phyloP scores from a whole-genome alignment of 1,140 invertebrate species.

The Trachelipus rathkii region DNA sequence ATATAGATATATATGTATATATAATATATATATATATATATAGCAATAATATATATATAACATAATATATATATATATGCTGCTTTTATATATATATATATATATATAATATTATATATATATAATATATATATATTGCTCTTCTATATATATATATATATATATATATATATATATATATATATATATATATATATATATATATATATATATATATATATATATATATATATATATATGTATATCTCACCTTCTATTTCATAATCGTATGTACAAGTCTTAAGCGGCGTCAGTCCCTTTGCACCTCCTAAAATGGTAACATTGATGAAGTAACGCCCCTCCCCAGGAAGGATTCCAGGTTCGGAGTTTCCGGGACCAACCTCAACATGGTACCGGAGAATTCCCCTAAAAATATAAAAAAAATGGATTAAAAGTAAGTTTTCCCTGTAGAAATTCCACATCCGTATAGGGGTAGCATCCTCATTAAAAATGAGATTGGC shows the following conservation, averaged over 20 bases:
- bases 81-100: background rate
- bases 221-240: slow-evolving; percentile 7
- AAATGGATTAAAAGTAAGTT: too few relatives aligned
- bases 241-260: background rate
- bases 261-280: slow-evolving; percentile 5
- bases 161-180: slow-evolving; percentile 5
- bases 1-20: too few relatives aligned
- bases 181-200: slow-evolving; percentile 5
- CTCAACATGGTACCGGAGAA: background rate
- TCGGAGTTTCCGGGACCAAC: background rate
- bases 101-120: slow-evolving; percentile 9
- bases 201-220: slow-evolving; percentile 8
- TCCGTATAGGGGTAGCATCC: too few relatives aligned
- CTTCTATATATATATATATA: slow-evolving; percentile 1
- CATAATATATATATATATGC: slow-evolving; percentile 12
- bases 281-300: background rate
- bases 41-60: background rate
- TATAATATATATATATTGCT: slow-evolving; percentile 8
- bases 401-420: background rate
- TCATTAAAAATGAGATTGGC: too few relatives aligned
- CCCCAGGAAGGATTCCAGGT: background rate
- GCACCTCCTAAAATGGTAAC: background rate
- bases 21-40: background rate
- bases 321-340: background rate
- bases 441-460: too few relatives aligned